These are phyloP conservation scores for Capitulum mitella DNA, from an alignment of 2,888 invertebrate genomes.

Conservation along the genomic window DNA sequence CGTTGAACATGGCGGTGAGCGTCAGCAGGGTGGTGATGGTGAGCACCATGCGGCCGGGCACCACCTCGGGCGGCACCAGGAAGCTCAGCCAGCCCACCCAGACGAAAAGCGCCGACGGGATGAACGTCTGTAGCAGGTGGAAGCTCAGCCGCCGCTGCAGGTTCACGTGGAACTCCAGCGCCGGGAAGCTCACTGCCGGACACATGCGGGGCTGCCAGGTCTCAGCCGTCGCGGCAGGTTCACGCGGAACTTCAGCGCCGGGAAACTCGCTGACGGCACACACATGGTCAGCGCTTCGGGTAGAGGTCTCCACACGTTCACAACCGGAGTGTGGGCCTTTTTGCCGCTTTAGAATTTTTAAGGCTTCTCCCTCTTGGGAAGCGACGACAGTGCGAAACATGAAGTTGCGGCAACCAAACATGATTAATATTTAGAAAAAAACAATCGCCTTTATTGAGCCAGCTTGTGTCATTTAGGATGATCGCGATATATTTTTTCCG, in stretches of 20 bases:
- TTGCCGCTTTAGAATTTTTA: too few relatives aligned
- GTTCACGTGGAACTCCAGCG: slow-evolving; percentile 48
- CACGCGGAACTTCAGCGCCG: slow-evolving; percentile 48
- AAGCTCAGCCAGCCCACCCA: slow-evolving; percentile 60
- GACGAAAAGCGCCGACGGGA: slow-evolving; percentile 47
- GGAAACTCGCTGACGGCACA: slow-evolving; percentile 32
- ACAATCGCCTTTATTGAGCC: too few relatives aligned
- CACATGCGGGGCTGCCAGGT: too few relatives aligned
- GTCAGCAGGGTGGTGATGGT: slow-evolving; percentile 57
- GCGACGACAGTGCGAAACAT: too few relatives aligned
- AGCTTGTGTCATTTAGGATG: too few relatives aligned
- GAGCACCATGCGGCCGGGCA: slow-evolving; percentile 58
- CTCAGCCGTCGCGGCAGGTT: slow-evolving; percentile 53
- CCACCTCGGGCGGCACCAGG: slow-evolving; percentile 58
- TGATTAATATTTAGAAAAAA: too few relatives aligned
- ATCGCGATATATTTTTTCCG: too few relatives aligned
- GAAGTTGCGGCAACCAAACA: too few relatives aligned
- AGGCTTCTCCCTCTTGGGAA: too few relatives aligned
- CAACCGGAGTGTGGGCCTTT: too few relatives aligned
- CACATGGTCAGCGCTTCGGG: too few relatives aligned
- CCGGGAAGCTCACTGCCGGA: slow-evolving; percentile 33
- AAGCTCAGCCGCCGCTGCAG: slow-evolving; percentile 55
- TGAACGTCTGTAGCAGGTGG: slow-evolving; percentile 56
- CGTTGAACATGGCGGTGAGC: slow-evolving; percentile 59
- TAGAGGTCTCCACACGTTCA: too few relatives aligned